Conservation (phyloP, 1,140 invertebrate species). For the Drosophila mayri region DNA sequence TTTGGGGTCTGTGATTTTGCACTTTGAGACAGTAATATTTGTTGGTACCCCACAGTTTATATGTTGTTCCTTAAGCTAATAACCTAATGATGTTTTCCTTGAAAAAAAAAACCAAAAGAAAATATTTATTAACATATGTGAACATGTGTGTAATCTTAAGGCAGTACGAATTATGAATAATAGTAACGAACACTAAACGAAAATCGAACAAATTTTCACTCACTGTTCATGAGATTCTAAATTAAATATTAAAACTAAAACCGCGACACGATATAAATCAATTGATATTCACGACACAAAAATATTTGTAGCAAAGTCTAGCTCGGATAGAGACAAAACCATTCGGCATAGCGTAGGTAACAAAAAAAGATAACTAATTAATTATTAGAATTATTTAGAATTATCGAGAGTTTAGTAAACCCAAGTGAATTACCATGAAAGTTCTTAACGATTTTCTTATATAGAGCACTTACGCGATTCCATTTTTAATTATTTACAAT, state of each 20-base stretch:
- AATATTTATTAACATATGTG: slow-evolving; percentile 30
- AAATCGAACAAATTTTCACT: slow-evolving; percentile 46
- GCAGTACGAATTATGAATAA: slow-evolving; percentile 39
- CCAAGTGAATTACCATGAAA: slow-evolving; percentile 47
- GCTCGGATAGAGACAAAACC: slow-evolving; percentile 19
- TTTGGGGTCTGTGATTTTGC: slow-evolving; percentile 73
- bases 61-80: slow-evolving; percentile 23
- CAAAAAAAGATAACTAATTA: slow-evolving; percentile 28
- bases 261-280: slow-evolving; percentile 17
- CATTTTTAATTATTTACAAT: slow-evolving; percentile 64
- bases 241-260: slow-evolving; percentile 65
- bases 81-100: slow-evolving; percentile 21
- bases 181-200: slow-evolving; percentile 35
- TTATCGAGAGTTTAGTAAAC: slow-evolving; percentile 46
- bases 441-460: slow-evolving; percentile 61
- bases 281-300: slow-evolving; percentile 23
- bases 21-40: slow-evolving; percentile 57
- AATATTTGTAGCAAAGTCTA: slow-evolving; percentile 33
- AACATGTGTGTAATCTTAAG: slow-evolving; percentile 44
- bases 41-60: slow-evolving; percentile 8
- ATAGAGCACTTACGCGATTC: slow-evolving; percentile 63
- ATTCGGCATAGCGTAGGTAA: slow-evolving; percentile 50
- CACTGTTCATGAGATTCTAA: slow-evolving; percentile 79
- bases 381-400: slow-evolving; percentile 54
- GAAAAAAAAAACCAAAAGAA: slow-evolving; percentile 3